Conservation (phyloP, 2,797 vertebrate species). For the Sarcophilus harrisii region DNA sequence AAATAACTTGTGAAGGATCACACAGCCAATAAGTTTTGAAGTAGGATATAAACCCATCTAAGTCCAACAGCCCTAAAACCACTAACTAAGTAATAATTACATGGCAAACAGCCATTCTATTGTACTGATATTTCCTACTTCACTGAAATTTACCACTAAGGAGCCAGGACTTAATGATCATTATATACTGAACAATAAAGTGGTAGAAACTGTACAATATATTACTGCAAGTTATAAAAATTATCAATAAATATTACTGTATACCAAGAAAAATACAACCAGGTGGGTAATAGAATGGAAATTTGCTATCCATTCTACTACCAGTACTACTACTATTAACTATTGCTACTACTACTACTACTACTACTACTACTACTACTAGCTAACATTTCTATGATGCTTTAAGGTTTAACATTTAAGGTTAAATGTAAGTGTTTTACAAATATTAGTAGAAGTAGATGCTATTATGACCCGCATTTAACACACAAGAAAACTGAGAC, state of each 20-base stretch:
- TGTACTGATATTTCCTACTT: neutral
- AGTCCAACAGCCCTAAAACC: neutral
- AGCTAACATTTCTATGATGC: neutral
- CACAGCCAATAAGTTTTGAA: neutral
- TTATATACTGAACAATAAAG: neutral
- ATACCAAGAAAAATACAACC: neutral
- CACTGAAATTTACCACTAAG: neutral
- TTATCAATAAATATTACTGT: neutral
- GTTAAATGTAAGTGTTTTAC: neutral
- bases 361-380: too few relatives aligned
- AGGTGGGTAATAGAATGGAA: neutral
- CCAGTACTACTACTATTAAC: too few relatives aligned
- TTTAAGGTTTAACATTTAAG: neutral
- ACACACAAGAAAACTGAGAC: neutral
- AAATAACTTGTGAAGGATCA: neutral
- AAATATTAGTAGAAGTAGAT: neutral
- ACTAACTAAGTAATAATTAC: neutral
- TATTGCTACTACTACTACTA: too few relatives aligned
- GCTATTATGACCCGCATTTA: neutral
- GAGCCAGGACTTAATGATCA: neutral
- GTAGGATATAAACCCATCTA: neutral
- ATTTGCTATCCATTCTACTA: neutral
- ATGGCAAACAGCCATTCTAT: neutral
- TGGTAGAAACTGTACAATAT: neutral
- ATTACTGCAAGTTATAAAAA: neutral